Base-by-base conservation (phyloP, 92 coral and sea anemone genomes). In the Umimayanthus chanpuru region DNA sequence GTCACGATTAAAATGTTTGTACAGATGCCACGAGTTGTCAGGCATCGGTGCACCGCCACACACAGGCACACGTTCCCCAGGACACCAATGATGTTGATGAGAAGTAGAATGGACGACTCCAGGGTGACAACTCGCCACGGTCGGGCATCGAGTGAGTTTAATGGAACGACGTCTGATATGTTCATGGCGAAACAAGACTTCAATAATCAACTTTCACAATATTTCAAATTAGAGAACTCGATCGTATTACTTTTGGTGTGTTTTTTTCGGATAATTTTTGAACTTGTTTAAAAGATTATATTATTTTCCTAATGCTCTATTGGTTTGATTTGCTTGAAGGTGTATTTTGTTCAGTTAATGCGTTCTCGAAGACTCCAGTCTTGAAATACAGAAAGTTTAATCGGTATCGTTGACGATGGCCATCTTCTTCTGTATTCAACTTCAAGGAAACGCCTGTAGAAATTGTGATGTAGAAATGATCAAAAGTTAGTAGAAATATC, bases 1-100 rank as follows among this genome's bases (percentile, higher is more conserved):
- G n/a, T n/a, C n/a, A n/a, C n/a, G n/a, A n/a, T n/a, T n/a, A 94
- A 76, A 11, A 91, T 91, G 61, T 93, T 94, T 43, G 95, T 94
- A 39, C 90, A 92, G 61, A 92, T 92, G 11, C 87, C 87, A 20
- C 98, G 94, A 4, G 90, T 82, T 16, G 88, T 76, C 36, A 84
- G 70, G 85, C 93, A 89, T 87, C 87, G 66, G 70, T 88, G 53
- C 30, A 93, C 92, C 20, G 95, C 95, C 15, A 92, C 78, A 67
- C 90, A 92, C 25, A 94, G 88, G 36, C 91, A 82, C 12, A 82
- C 39, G 68, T 94, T 94, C 43, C 98, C 98, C 77, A 90, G 43
- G 73, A 94, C 75, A 14, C 94, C 95, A 16, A 91, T 9, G 0
- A 58, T 38, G 73, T 94, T 90, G 81, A 94, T 91, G 84, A 90